Evolutionary conservation across 92 coral and sea anemone species (phyloP), one percentile per base, ranked within the genome.

Genomic region (Siderastrea radians): DNA sequence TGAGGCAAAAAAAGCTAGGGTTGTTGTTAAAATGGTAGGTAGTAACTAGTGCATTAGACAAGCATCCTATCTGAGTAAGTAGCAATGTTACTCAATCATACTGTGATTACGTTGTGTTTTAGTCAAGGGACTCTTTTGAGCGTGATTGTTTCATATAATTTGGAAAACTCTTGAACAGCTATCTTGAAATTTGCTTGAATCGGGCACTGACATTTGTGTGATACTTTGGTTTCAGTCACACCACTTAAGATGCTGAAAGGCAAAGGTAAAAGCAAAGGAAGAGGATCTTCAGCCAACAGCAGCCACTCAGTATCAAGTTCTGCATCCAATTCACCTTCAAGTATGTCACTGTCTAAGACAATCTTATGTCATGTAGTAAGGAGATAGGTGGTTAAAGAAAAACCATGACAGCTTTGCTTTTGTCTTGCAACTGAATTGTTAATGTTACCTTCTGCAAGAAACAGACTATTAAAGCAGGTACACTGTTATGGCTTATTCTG

Each of bases 261-360:
- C 49, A 86, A 65, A 26, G 90, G 90, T 2, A 85, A 59, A 63
- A 88, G 89, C 51, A 91, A 82, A 76, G 93, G 91, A 12, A 71
- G 85, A 68, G 77, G 72, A 1, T 78, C 92, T 2, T 93, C 98
- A 16, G 87, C 94, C 45, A 89, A 92, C 53, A 85, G 96, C 84
- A 93, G 90, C 26, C 92, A 92, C 54, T 90, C 93, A 3, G 91
- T 92, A 9, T 95, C 98, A 52, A 94, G 98, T 58, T 95, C 98
- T 46, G 98, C 96, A 1, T 95, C 96, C 63, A 95, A 95, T 68
- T 95, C 98, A 38, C 98, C 98, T 14, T 91, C 94, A 88, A 91
- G 98, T 95, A 88, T 16, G 86, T 82, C 19, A 54, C 7, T 55
- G 67, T 3, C 8, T 54, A 68, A 55, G 13, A 8, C 10, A 12